Conservation (phyloP, 2,113 vertebrate species). For the Nannospalax galili region DNA sequence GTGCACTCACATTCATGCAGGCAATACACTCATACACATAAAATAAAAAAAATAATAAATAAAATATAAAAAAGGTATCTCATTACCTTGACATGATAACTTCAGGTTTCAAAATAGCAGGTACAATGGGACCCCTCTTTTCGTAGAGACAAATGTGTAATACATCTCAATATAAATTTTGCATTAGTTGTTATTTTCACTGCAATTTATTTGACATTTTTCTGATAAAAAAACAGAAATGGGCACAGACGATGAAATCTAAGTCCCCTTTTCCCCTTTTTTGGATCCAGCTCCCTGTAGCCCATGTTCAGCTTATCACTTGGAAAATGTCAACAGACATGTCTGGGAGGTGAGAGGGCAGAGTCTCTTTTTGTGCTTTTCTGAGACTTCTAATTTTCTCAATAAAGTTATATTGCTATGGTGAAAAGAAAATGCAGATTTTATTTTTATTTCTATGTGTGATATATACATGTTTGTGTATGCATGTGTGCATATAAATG, state of each 20-base stretch:
- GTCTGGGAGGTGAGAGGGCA: background rate
- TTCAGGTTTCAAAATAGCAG: constrained; percentile 12
- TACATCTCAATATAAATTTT: background rate
- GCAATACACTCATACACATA: too few relatives aligned
- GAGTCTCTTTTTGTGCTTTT: background rate
- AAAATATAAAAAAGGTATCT: too few relatives aligned
- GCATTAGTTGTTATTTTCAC: background rate
- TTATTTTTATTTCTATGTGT: background rate
- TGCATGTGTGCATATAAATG: background rate
- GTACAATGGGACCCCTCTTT: constrained; percentile 5
- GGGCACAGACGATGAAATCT: background rate
- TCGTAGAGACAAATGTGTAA: background rate
- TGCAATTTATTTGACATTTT: constrained; percentile 37
- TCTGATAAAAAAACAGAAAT: constrained; percentile 31
- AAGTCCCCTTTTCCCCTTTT: background rate
- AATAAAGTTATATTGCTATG: background rate
- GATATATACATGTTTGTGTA: too few relatives aligned
- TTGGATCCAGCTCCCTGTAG: background rate
- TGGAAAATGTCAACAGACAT: background rate
- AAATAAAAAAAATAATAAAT: too few relatives aligned
- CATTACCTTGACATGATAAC: constrained; percentile 37
- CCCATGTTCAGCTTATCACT: background rate
- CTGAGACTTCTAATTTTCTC: constrained; percentile 8
- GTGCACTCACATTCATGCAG: too few relatives aligned
- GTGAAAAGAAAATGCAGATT: background rate